A percentile compares a stretch with the other conserved stretches of the same genome.
Conservation (phyloP, 2,797 vertebrate genomes). For the Gadopsis marmoratus region DNA sequence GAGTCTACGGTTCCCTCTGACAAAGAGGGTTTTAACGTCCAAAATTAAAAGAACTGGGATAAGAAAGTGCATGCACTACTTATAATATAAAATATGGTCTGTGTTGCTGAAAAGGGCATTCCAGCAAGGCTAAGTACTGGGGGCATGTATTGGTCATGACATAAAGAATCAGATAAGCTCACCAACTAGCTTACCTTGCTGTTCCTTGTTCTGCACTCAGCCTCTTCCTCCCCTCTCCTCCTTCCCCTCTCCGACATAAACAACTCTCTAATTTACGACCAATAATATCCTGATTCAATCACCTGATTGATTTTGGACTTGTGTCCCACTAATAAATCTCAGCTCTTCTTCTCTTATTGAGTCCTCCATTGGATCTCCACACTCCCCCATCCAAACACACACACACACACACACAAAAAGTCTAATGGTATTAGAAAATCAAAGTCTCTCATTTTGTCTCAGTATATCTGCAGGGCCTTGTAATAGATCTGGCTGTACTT, state of each 20-base stretch:
- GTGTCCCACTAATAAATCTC: slow-evolving; percentile 88
- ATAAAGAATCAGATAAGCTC: slow-evolving; percentile 78
- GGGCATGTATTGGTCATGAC: slow-evolving; percentile 68
- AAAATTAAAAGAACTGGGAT: slow-evolving; percentile 52
- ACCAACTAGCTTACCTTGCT: slow-evolving; percentile 75
- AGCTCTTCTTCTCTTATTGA: slow-evolving; percentile 94
- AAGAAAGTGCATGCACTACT: slow-evolving; percentile 41
- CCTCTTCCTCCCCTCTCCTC: slow-evolving; percentile 60
- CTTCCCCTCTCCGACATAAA: slow-evolving; percentile 81
- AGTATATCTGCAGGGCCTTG: slow-evolving; percentile 82
- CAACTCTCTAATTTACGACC: slow-evolving; percentile 85
- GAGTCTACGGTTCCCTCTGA: slow-evolving; percentile 26
- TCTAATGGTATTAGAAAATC: slow-evolving; percentile 97
- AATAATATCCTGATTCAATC: slow-evolving; percentile 90
- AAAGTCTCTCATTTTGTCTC: slow-evolving; percentile 92
- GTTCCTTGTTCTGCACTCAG: slow-evolving; percentile 69
- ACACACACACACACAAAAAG: slow-evolving; percentile 45
- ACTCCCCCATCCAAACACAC: slow-evolving; percentile 45
- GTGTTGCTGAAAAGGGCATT: slow-evolving; percentile 59
- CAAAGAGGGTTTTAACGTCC: slow-evolving; percentile 27
- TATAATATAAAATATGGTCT: slow-evolving; percentile 32
- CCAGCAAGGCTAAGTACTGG: slow-evolving; percentile 49
- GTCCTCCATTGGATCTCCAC: slow-evolving; percentile 88
- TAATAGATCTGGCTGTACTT: slow-evolving; percentile 84
- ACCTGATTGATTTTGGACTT: slow-evolving; percentile 89